Conservation (phyloP, 2,113 vertebrate genomes). For the Kryptolebias marmoratus region DNA sequence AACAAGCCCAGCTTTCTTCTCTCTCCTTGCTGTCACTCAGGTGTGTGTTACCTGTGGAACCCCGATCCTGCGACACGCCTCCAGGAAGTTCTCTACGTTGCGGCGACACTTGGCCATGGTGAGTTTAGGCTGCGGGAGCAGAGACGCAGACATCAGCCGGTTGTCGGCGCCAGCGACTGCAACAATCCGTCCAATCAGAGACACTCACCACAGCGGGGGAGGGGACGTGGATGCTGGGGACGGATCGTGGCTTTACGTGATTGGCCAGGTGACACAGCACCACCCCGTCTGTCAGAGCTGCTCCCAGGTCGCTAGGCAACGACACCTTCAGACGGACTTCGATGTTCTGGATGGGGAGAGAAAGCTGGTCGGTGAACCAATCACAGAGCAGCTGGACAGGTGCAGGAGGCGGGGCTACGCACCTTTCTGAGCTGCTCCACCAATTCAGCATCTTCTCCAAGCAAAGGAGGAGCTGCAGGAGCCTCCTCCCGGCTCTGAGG, state of each 20-base stretch:
- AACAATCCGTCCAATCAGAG: neutral
- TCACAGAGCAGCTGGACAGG: neutral
- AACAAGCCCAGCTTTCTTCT: too few species aligned
- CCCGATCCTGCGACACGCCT: constrained; percentile 95
- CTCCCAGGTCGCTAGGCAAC: constrained; percentile 89
- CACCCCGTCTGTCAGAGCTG: constrained; percentile 94
- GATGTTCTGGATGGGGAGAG: constrained; percentile 84
- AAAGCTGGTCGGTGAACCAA: neutral
- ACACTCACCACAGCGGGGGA: constrained; percentile 93
- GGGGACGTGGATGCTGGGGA: constrained; percentile 96
- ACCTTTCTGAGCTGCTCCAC: constrained; percentile 94
- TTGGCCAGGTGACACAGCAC: constrained; percentile 98
- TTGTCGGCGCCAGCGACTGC: too few species aligned
- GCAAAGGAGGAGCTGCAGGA: constrained; percentile 45
- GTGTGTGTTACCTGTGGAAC: constrained; percentile 90
- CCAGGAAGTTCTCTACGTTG: constrained; percentile 97
- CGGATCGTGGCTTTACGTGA: constrained; percentile 94
- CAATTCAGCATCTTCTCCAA: constrained; percentile 76
- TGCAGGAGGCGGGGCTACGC: neutral
- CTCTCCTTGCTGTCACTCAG: neutral
- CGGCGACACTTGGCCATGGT: constrained; percentile 99
- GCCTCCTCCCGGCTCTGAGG: constrained; percentile 41
- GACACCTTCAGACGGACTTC: constrained; percentile 94
- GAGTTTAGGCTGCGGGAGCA: constrained; percentile 88
- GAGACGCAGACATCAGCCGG: neutral